Conservation (phyloP, 2,888 invertebrate species). For the Tinea semifulvella region DNA sequence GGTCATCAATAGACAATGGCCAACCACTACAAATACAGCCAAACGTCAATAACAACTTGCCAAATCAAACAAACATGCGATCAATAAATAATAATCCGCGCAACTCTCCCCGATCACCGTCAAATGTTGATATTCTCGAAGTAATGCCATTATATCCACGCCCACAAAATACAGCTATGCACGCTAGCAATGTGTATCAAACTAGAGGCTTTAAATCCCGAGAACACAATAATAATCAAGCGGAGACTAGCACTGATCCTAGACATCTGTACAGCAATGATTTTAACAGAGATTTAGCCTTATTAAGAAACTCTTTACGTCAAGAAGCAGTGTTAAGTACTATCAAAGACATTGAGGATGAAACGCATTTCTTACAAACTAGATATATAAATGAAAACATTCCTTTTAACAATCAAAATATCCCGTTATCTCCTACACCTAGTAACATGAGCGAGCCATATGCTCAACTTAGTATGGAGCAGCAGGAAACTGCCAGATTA, state of each 20-base stretch:
- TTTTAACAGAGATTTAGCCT: conserved; percentile 49
- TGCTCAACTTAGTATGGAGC: conserved; percentile 50
- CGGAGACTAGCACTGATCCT: conserved; percentile 31
- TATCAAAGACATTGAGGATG: conserved; percentile 52
- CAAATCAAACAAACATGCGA: conserved; percentile 20
- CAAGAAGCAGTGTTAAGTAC: conserved; percentile 44
- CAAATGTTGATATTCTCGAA: conserved; percentile 64
- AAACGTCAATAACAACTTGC: conserved; percentile 32
- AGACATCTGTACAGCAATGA: conserved; percentile 55
- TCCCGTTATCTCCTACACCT: conserved; percentile 46
- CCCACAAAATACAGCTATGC: conserved; percentile 38
- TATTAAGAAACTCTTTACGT: conserved; percentile 42
- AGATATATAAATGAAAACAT: conserved; percentile 38
- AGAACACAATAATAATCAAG: conserved; percentile 59
- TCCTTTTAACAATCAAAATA: conserved; percentile 25
- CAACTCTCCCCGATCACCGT: conserved; percentile 57
- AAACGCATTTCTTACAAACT: conserved; percentile 41
- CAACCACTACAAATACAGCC: conserved; percentile 29
- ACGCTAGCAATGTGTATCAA: conserved; percentile 66
- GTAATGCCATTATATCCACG: conserved; percentile 61
- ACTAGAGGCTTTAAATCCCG: conserved; percentile 55
- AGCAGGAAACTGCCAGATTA: conserved; percentile 40
- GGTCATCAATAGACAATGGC: conserved; percentile 54
- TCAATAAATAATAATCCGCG: conserved; percentile 20
- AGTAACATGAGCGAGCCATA: conserved; percentile 59